These are phyloP conservation scores for Eupithecia subumbrata DNA, from an alignment of 2,888 invertebrate genomes.

Conservation along the genomic window DNA sequence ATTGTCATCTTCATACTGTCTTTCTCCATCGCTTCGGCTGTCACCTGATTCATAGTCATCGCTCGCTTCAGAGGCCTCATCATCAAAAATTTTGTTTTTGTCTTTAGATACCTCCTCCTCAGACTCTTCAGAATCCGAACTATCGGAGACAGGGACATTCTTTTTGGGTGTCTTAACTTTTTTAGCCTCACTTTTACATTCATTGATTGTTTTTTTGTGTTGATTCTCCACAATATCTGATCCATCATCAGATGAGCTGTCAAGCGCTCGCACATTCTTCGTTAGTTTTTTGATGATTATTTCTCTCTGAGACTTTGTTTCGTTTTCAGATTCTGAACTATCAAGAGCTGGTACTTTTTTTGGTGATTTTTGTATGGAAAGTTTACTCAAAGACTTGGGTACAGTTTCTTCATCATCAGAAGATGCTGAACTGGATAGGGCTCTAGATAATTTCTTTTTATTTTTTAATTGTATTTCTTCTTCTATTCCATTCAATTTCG, in stretches of 20 bases:
- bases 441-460: slow-evolving; percentile 23
- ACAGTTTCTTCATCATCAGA: slow-evolving; percentile 21
- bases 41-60: slow-evolving; percentile 78
- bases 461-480: slow-evolving; percentile 39
- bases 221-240: slow-evolving; percentile 7
- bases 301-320: slow-evolving; percentile 1
- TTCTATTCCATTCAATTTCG: slow-evolving; percentile 38
- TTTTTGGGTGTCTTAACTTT: slow-evolving; percentile 12
- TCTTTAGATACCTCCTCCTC: slow-evolving; percentile 48
- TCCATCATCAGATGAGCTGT: slow-evolving; percentile 7
- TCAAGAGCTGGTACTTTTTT: slow-evolving; percentile 12
- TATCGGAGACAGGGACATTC: slow-evolving; percentile 7
- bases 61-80: slow-evolving; percentile 73
- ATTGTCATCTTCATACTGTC: slow-evolving; percentile 76
- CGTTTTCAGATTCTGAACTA: slow-evolving; percentile 13
- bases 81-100: slow-evolving; percentile 57
- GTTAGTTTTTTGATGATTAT: slow-evolving; percentile 11
- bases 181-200: neutral
- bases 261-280: slow-evolving; percentile 5
- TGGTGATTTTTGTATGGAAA: slow-evolving; percentile 13
- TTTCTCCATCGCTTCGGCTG: slow-evolving; percentile 78
- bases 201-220: neutral
- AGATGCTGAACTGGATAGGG: neutral
- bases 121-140: slow-evolving; percentile 41
- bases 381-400: slow-evolving; percentile 10